Conservation (phyloP, 1,140 invertebrate species). For the Caenorhabditis brenneri region DNA sequence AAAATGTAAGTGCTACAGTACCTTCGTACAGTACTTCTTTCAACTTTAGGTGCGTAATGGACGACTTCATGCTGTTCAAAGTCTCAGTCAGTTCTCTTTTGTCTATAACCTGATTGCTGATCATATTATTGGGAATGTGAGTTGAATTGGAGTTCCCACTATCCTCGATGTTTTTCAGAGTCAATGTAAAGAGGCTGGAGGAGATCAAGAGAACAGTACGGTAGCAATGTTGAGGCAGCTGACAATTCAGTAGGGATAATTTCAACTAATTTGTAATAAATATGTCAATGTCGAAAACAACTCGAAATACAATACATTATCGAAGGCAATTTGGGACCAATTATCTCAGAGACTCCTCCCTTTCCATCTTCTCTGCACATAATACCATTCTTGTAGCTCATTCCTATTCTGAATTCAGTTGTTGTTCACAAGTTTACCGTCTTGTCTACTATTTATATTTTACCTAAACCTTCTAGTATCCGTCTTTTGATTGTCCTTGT, state of each 20-base stretch:
- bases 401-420: too few relatives aligned
- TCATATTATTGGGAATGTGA: not conserved
- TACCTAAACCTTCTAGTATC: not conserved
- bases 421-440: too few relatives aligned
- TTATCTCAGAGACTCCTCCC: too few relatives aligned
- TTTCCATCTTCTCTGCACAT: too few relatives aligned
- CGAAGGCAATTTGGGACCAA: not conserved
- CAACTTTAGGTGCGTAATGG: not conserved
- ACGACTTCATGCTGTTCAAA: slow-evolving; percentile 15
- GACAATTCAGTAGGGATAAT: not conserved
- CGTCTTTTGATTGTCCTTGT: slow-evolving; percentile 15
- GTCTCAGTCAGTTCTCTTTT: not conserved
- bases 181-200: not conserved
- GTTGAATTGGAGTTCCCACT: not conserved
- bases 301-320: not conserved
- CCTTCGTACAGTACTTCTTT: not conserved
- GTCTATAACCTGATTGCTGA: not conserved
- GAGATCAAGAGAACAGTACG: not conserved
- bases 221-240: not conserved
- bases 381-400: too few relatives aligned
- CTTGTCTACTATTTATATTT: too few relatives aligned
- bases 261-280: slow-evolving; percentile 42
- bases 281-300: not conserved
- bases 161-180: not conserved
- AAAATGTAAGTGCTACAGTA: not conserved